phyloP scores from a whole-genome alignment of 35 echinoderm and acorn worm species.

The Heliocidaris tuberculata region DNA sequence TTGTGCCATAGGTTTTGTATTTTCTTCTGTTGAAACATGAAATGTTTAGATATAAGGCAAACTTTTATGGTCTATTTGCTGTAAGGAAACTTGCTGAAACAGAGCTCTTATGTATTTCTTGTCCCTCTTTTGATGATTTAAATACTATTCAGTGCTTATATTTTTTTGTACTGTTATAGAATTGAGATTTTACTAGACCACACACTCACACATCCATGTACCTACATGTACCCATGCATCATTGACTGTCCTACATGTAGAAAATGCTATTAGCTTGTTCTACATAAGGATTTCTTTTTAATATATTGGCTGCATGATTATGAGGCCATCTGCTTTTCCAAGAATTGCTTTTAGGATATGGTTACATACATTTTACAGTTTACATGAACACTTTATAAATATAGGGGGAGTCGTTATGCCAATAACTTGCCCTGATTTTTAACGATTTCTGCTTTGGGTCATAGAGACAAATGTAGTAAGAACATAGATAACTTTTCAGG shows the following conservation, averaged over 20 bases:
- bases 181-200: not conserved
- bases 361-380: not conserved
- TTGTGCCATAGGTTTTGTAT: too few species aligned
- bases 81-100: too few species aligned
- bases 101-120: too few species aligned
- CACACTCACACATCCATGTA: not conserved
- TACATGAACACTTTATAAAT: not conserved
- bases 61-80: too few species aligned
- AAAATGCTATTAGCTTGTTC: not conserved
- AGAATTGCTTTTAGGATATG: not conserved
- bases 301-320: not conserved
- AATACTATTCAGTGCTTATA: not conserved
- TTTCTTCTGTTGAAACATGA: too few species aligned
- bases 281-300: not conserved
- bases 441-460: not conserved
- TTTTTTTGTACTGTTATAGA: too few species aligned
- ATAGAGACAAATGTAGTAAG: not conserved
- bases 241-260: too few species aligned
- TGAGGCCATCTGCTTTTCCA: not conserved
- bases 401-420: too few species aligned
- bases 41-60: too few species aligned
- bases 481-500: not conserved
- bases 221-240: not conserved
- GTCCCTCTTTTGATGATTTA: not conserved
- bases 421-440: not conserved